A percentile compares a stretch with the other conserved stretches of the same genome.
phyloP scores from a whole-genome alignment of 2,888 invertebrate genomes.

The Pomacea canaliculata region DNA sequence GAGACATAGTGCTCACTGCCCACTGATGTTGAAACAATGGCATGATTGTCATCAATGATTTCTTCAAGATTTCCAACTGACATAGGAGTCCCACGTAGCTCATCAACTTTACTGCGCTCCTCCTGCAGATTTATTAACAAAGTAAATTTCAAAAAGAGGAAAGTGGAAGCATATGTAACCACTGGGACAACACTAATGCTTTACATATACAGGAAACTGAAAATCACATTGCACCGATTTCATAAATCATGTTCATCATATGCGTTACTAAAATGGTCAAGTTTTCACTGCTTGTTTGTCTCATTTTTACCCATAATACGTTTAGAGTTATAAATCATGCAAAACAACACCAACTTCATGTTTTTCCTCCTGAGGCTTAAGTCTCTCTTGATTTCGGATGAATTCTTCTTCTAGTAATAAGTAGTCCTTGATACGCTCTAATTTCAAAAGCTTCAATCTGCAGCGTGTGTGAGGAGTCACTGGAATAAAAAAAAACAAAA shows the following conservation, averaged over 20 bases:
- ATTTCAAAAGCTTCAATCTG: conserved; percentile 91
- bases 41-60: conserved; percentile 99
- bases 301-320: too few species aligned
- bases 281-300: too few species aligned
- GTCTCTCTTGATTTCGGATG: conserved; percentile 95
- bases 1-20: conserved; percentile 99
- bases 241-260: too few species aligned
- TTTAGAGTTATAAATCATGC: too few species aligned
- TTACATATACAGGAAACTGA: too few species aligned
- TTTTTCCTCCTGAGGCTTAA: conserved; percentile 99
- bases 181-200: too few species aligned
- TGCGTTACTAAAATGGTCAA: too few species aligned
- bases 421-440: conserved; percentile 98
- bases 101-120: conserved; percentile 97
- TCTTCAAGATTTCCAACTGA: conserved; percentile 99
- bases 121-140: conserved; percentile 73
- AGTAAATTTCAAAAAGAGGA: too few species aligned
- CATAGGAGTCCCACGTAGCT: conserved; percentile 98
- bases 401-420: conserved; percentile 99
- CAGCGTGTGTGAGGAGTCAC: conserved; percentile 99
- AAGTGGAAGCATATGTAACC: too few species aligned
- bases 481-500: conserved; percentile 45
- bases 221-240: too few species aligned
- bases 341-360: conserved; percentile 79
- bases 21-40: conserved; percentile 98